A percentile compares a stretch with the other conserved stretches of the same genome.
phyloP scores from a whole-genome alignment of 2,797 vertebrate genomes.

The Falco cherrug region DNA sequence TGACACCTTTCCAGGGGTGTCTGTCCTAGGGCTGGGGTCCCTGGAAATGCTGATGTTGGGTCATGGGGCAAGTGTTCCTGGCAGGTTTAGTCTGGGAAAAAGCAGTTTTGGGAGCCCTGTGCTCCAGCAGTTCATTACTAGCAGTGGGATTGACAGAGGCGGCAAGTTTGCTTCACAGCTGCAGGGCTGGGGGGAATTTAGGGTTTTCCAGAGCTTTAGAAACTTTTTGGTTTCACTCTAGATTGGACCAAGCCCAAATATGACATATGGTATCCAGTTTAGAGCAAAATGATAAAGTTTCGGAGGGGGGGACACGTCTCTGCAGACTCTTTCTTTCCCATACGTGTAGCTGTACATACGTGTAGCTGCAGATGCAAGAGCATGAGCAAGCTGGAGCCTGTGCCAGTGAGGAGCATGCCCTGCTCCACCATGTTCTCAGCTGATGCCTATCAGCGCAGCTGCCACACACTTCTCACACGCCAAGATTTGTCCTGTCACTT shows the following conservation, averaged over 20 bases:
- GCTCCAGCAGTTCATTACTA: conserved; percentile 58
- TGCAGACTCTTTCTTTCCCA: not conserved
- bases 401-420: accelerated
- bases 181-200: conserved; percentile 45
- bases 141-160: conserved; percentile 29
- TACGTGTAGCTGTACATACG: not conserved
- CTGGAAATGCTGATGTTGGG: not conserved
- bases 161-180: conserved; percentile 49
- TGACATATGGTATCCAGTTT: conserved; percentile 47
- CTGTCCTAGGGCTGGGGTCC: conserved; percentile 28
- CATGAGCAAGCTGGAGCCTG: not conserved
- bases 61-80: conserved; percentile 55
- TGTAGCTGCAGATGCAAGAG: not conserved
- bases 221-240: conserved; percentile 14
- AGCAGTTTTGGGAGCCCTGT: conserved; percentile 36
- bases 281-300: conserved; percentile 24
- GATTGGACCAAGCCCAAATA: conserved; percentile 48
- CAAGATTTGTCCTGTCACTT: not conserved
- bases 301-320: not conserved
- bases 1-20: conserved; percentile 52
- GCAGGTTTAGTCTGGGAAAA: conserved; percentile 67
- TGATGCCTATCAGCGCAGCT: accelerated
- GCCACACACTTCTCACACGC: accelerated
- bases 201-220: conserved; percentile 38
- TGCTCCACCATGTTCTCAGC: not conserved